A percentile compares a stretch with the other conserved stretches of the same genome.
These are phyloP conservation scores for Acrossocheilus wenchowensis DNA, from an alignment of 2,797 vertebrate species.

Conservation along the genomic window DNA sequence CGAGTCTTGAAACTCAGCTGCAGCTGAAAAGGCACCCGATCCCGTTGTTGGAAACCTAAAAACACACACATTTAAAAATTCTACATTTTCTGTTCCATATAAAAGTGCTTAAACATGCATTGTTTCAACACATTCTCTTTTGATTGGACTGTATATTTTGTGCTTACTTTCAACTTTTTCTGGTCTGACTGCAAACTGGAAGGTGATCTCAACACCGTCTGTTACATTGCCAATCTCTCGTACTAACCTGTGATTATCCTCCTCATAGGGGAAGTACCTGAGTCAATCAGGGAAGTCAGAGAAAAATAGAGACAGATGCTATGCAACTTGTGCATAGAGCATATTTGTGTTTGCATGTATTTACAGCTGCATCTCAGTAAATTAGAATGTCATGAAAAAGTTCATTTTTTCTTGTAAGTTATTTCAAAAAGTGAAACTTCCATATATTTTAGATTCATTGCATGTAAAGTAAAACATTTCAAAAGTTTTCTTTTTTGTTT, in stretches of 20 bases:
- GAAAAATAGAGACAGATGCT: not conserved
- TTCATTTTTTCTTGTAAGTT: too few relatives aligned
- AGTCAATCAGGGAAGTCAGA: conserved; percentile 11
- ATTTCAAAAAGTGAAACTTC: too few relatives aligned
- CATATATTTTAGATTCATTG: too few relatives aligned
- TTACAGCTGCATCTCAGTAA: not conserved
- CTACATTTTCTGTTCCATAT: not conserved
- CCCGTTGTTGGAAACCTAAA: conserved; percentile 71
- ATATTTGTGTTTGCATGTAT: not conserved
- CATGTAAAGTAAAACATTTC: too few relatives aligned
- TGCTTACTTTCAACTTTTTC: conserved; percentile 70
- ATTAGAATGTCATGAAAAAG: too few relatives aligned
- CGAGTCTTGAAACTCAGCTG: conserved; percentile 78
- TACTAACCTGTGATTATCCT: conserved; percentile 70
- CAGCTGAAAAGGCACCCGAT: conserved; percentile 75
- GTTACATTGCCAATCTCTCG: conserved; percentile 78
- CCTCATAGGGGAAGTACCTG: conserved; percentile 78
- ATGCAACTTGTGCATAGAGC: not conserved
- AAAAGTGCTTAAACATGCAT: too few relatives aligned
- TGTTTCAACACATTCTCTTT: not conserved
- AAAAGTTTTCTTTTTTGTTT: too few relatives aligned
- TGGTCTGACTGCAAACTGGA: conserved; percentile 78
- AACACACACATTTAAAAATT: not conserved
- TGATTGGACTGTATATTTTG: conserved; percentile 3
- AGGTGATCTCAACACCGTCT: conserved; percentile 73